These are phyloP conservation scores for Netelia inedita DNA, from an alignment of 2,888 invertebrate genomes.

Conservation along the genomic window DNA sequence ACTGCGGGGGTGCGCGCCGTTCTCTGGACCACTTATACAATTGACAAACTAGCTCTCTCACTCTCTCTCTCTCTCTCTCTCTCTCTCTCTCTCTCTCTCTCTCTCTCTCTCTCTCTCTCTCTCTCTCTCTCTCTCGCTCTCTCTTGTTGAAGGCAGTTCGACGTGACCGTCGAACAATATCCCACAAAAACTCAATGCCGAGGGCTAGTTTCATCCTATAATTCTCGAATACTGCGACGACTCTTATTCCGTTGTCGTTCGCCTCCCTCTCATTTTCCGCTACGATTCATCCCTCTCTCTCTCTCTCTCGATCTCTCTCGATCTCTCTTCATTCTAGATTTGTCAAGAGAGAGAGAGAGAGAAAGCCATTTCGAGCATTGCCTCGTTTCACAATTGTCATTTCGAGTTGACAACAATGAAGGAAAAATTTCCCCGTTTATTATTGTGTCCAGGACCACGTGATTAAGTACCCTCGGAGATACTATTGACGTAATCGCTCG, in stretches of 20 bases:
- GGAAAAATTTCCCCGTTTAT: slow-evolving; percentile 38
- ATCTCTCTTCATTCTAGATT: slow-evolving; percentile 5
- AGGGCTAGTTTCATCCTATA: slow-evolving; percentile 66
- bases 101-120: slow-evolving; percentile 29
- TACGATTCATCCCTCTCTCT: slow-evolving; percentile 45
- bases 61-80: slow-evolving; percentile 41
- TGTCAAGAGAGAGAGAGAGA: no score
- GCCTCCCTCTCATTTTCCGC: slow-evolving; percentile 59
- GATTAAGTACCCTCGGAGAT: slow-evolving; percentile 24
- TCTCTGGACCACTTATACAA: slow-evolving; percentile 50
- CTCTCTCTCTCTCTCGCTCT: slow-evolving; percentile 26
- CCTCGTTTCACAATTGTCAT: slow-evolving; percentile 55
- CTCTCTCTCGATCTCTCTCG: slow-evolving; percentile 25
- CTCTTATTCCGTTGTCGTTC: slow-evolving; percentile 29
- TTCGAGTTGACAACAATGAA: slow-evolving; percentile 19
- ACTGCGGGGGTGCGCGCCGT: slow-evolving; percentile 63
- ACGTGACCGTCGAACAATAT: slow-evolving; percentile 56
- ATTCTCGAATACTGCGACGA: slow-evolving; percentile 53
- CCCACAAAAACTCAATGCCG: slow-evolving; percentile 40
- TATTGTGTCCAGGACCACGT: background rate
- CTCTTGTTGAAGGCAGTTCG: background rate
- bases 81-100: background rate
- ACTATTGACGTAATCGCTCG: slow-evolving; percentile 6
- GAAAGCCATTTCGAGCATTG: background rate
- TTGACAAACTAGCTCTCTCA: slow-evolving; percentile 50